Base-by-base conservation (phyloP, 2,113 vertebrate genomes). In the Oxygymnocypris stewartii region DNA sequence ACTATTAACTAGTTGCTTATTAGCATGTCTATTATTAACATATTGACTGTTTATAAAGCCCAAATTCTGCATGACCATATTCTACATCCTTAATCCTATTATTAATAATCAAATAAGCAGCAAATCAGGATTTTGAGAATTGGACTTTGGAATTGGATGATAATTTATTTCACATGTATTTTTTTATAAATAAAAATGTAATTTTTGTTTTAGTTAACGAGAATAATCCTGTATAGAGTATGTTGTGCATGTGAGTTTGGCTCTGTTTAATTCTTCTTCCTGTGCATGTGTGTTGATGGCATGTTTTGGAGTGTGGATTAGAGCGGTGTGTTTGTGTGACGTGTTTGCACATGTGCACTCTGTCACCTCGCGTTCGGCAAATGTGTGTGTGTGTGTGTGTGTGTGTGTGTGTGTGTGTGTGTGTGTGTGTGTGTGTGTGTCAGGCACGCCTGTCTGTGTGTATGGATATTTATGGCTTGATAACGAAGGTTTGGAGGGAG, bases 391-490 rank as follows among this genome's bases (percentile, higher is more conserved):
- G 54, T 51, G 51, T 54, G 51, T 18, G 51, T 51, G 49, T 51
- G 49, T 87, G 71, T 57, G 54, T 23, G 54, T 51, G 51, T 54
- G 51, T 18, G 51, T 51, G 49, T 51, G 49, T 87, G 71, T 67
- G 69, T 44, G 12, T 49, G 51, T 57, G 54, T 23, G 54, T 51
- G 51, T 54, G 51, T 18, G 51, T 51, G 49, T 51, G 49, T 87
- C n/a, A n/a, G 71, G 87, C 89, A 88, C 16, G 84, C 40, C 35
- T 79, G 74, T 88, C 14, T 79, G 25, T 78, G 40, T 69, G 31
- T 61, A 61, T 54, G 42, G 61, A 81, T 84, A 90, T 88, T 85
- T 87, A 90, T 87, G 71, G 71, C 31, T 59, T 84, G 82, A 86
- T 77, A 73, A 6, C 78, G 74, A 85, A 83, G 37, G n/a, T 37